A percentile compares a stretch with the other conserved stretches of the same genome.
These are phyloP conservation scores for Myopa tessellatipennis DNA, from an alignment of 2,888 invertebrate species.

Conservation along the genomic window DNA sequence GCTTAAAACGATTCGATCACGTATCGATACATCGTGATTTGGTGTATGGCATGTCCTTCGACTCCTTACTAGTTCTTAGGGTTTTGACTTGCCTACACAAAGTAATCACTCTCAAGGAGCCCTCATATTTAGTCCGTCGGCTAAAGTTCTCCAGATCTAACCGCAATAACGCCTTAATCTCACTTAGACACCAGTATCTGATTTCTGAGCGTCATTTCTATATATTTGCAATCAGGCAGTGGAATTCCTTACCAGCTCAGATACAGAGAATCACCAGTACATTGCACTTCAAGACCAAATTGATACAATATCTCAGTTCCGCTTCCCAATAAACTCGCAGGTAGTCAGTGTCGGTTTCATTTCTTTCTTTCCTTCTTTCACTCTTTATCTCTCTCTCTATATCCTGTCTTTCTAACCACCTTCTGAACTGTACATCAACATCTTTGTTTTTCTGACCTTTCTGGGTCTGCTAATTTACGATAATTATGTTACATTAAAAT, in stretches of 20 bases:
- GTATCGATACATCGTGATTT: not conserved
- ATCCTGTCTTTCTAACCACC: no score
- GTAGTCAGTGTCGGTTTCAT: not conserved
- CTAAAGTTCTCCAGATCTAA: not conserved
- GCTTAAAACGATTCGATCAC: conserved; percentile 8
- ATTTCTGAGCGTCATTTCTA: conserved; percentile 12
- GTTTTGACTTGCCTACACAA: conserved; percentile 1
- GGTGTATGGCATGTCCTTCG: conserved; percentile 3
- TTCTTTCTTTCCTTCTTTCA: not conserved
- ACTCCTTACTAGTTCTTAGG: not conserved
- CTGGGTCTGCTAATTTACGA: no score
- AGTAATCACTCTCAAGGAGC: conserved; percentile 6
- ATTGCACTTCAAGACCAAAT: not conserved
- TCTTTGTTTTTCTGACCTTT: no score
- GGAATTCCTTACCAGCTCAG: not conserved
- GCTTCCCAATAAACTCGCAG: not conserved
- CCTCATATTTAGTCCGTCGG: not conserved
- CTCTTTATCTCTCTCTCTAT: not conserved
- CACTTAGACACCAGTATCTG: not conserved
- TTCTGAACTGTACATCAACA: no score
- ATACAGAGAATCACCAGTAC: not conserved
- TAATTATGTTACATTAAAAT: no score
- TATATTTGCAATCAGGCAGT: not conserved
- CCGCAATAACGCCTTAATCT: not conserved
- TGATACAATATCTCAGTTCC: not conserved